Percentiles rank a stretch among this genome's conserved stretches.
Conservation (phyloP, 1,140 invertebrate species). For the Bombus sylvicola region DNA sequence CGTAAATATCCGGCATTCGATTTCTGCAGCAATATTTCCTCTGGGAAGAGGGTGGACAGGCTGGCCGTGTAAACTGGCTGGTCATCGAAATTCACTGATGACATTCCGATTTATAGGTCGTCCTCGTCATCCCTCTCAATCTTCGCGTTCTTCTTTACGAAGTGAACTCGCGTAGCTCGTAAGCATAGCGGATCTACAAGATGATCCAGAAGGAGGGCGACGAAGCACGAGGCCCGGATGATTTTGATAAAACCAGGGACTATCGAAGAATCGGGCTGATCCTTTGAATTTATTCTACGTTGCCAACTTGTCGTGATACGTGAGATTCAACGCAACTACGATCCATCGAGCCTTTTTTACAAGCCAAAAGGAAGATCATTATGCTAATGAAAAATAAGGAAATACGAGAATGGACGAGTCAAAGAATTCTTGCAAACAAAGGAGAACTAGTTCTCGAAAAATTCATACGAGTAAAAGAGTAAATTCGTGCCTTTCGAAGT, state of each 20-base stretch:
- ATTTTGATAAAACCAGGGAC: slow-evolving; percentile 45
- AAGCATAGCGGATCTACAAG: neutral
- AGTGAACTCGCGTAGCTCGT: neutral
- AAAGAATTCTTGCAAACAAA: neutral
- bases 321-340: neutral
- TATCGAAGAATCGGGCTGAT: slow-evolving; percentile 1
- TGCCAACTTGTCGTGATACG: slow-evolving; percentile 15
- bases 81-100: slow-evolving; percentile 15
- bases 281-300: slow-evolving; percentile 12
- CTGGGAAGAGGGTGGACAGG: neutral
- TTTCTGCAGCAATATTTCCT: slow-evolving; percentile 21
- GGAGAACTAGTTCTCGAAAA: neutral
- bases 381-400: neutral
- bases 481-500: neutral
- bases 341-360: neutral
- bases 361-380: neutral
- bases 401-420: neutral
- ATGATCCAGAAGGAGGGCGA: neutral
- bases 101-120: slow-evolving; percentile 58
- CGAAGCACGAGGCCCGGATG: neutral
- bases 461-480: no score
- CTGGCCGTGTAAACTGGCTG: neutral
- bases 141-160: slow-evolving; percentile 33
- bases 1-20: neutral
- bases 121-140: slow-evolving; percentile 22